Evolutionary conservation across 2,113 vertebrate genomes (phyloP).

Genomic region (Carettochelys insculpta): DNA sequence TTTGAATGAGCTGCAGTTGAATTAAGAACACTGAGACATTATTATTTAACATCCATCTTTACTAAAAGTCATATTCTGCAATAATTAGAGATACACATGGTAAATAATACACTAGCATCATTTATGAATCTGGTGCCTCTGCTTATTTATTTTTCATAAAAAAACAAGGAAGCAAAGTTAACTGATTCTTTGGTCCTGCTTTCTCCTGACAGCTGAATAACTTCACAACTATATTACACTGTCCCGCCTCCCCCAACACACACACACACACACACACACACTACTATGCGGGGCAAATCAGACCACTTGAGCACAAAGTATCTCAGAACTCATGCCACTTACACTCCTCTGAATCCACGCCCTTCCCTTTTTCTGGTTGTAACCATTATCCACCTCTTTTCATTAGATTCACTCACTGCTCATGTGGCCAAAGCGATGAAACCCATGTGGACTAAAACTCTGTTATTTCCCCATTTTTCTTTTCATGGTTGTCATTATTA

Average conservation of each 20-base stretch:
- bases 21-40: not conserved
- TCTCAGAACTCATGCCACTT: slow-evolving; percentile 24
- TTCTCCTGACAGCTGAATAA: slow-evolving; percentile 2
- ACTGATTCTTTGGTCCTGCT: not conserved
- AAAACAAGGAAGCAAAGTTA: slow-evolving; percentile 24
- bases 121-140: slow-evolving; percentile 7
- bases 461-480: not conserved
- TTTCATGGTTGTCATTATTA: slow-evolving; percentile 11
- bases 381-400: slow-evolving; percentile 33
- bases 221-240: not conserved
- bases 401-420: slow-evolving; percentile 40
- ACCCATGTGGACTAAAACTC: not conserved
- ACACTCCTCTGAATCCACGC: slow-evolving; percentile 2
- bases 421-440: slow-evolving; percentile 30
- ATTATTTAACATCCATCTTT: slow-evolving; percentile 7
- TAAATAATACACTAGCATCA: slow-evolving; percentile 30
- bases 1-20: not conserved
- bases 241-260: not conserved
- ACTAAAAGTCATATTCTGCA: slow-evolving; percentile 15
- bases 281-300: slow-evolving; percentile 17
- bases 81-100: slow-evolving; percentile 26
- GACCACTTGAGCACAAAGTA: not conserved
- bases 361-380: slow-evolving; percentile 46
- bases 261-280: too few species aligned
- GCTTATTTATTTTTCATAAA: not conserved